phyloP scores from a whole-genome alignment of 2,888 invertebrate species.

The Tuberolachnus salignus region DNA sequence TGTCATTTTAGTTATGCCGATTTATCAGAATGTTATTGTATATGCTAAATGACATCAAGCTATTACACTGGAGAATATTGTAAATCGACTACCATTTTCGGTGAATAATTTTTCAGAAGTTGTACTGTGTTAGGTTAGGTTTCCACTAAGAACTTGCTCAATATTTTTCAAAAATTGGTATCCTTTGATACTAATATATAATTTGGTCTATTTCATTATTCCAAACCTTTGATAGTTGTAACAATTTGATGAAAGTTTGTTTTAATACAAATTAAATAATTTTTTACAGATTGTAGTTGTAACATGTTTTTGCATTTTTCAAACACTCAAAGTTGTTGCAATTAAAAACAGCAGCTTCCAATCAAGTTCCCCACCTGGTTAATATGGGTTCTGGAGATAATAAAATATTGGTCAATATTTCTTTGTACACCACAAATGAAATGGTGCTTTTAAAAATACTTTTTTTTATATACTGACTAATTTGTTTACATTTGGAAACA shows the following conservation, averaged over 20 bases:
- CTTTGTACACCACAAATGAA: no score
- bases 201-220: not conserved
- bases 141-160: slow-evolving; percentile 16
- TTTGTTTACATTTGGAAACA: slow-evolving; percentile 1
- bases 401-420: no score
- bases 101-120: slow-evolving; percentile 23
- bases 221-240: slow-evolving; percentile 1
- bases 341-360: no score
- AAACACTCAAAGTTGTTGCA: no score
- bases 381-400: no score
- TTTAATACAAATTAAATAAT: slow-evolving; percentile 3
- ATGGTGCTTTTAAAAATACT: not conserved
- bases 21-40: no score
- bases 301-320: slow-evolving; percentile 28
- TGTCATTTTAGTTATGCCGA: no score
- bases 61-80: slow-evolving; percentile 11
- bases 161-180: slow-evolving; percentile 30
- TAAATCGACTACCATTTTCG: not conserved
- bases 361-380: no score
- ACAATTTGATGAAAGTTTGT: not conserved
- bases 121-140: slow-evolving; percentile 8
- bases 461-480: not conserved
- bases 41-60: slow-evolving; percentile 8
- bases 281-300: slow-evolving; percentile 9
- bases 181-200: slow-evolving; percentile 18